Evolutionary conservation across 2,797 vertebrate genomes (phyloP).

Genomic region (Rhynchonycteris naso): DNA sequence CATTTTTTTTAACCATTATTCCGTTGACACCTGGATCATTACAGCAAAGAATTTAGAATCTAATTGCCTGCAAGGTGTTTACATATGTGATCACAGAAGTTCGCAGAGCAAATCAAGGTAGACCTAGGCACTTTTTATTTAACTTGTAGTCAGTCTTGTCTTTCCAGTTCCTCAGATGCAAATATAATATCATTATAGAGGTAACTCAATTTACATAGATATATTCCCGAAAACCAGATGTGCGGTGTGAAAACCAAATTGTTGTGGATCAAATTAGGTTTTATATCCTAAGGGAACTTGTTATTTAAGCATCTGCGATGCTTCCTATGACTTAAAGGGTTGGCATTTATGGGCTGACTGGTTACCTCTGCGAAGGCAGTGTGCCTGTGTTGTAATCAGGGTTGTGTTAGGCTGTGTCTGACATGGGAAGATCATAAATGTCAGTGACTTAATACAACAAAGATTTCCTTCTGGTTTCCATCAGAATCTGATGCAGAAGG

Average conservation of each 20-base stretch:
- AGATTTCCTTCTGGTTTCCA: not conserved
- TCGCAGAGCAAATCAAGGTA: constrained; percentile 47
- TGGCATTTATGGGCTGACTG: constrained; percentile 63
- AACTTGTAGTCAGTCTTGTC: constrained; percentile 45
- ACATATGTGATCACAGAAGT: constrained; percentile 65
- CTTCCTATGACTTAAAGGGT: constrained; percentile 59
- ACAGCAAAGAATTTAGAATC: constrained; percentile 59
- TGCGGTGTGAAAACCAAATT: constrained; percentile 70
- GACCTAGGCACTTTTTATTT: constrained; percentile 61
- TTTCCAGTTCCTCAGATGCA: constrained; percentile 55
- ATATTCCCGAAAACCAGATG: constrained; percentile 76
- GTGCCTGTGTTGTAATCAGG: not conserved
- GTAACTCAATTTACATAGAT: constrained; percentile 75
- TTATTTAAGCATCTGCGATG: constrained; percentile 77
- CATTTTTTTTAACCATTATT: constrained; percentile 1
- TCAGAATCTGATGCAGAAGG: not conserved
- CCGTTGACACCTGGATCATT: constrained; percentile 70
- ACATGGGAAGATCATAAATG: not conserved
- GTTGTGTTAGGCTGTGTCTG: not conserved
- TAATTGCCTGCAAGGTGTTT: constrained; percentile 71
- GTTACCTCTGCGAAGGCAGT: not conserved
- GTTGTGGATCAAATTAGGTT: constrained; percentile 73
- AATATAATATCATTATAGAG: constrained; percentile 70
- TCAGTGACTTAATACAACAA: not conserved
- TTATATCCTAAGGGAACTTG: constrained; percentile 71